Evolutionary conservation across 30 jellyfish, hydroid and myxozoan species (phyloP).

Genomic region (Phacellophora camtschatica): DNA sequence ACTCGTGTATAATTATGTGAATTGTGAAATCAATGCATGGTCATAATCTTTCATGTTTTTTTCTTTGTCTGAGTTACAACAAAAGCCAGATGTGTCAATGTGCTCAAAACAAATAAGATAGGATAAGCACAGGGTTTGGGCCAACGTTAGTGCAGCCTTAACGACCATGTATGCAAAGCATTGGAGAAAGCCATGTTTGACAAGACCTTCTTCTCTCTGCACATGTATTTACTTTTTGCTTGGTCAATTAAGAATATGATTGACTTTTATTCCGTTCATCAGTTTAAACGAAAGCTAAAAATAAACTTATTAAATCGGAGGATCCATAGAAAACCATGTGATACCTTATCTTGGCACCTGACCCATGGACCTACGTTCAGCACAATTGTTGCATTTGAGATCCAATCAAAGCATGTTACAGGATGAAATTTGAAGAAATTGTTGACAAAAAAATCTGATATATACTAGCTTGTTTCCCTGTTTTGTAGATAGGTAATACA

Average conservation of each 20-base stretch:
- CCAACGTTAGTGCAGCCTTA: conserved; percentile 26
- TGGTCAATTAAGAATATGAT: neutral
- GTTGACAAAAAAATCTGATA: no score
- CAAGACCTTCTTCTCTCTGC: conserved; percentile 22
- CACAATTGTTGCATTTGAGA: no score
- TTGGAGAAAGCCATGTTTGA: conserved; percentile 15
- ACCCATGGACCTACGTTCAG: neutral
- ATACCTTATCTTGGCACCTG: neutral
- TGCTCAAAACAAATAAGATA: conserved; percentile 75
- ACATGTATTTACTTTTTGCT: conserved; percentile 13
- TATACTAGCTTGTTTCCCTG: no score
- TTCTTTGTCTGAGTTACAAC: conserved; percentile 75
- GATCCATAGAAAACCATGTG: neutral
- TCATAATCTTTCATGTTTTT: conserved; percentile 65
- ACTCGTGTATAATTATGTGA: conserved; percentile 60
- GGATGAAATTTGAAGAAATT: no score
- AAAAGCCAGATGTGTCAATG: conserved; percentile 85
- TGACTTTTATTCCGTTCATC: neutral
- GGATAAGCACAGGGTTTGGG: conserved; percentile 52
- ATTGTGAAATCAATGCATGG: conserved; percentile 61
- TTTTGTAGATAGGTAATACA: no score
- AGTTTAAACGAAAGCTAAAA: neutral
- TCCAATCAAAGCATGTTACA: no score
- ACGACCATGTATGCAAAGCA: conserved; percentile 42
- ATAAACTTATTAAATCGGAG: neutral